A percentile compares a stretch with the other conserved stretches of the same genome.
Conservation (phyloP, 2,888 invertebrate genomes). For the Gasteruption jaculator region DNA sequence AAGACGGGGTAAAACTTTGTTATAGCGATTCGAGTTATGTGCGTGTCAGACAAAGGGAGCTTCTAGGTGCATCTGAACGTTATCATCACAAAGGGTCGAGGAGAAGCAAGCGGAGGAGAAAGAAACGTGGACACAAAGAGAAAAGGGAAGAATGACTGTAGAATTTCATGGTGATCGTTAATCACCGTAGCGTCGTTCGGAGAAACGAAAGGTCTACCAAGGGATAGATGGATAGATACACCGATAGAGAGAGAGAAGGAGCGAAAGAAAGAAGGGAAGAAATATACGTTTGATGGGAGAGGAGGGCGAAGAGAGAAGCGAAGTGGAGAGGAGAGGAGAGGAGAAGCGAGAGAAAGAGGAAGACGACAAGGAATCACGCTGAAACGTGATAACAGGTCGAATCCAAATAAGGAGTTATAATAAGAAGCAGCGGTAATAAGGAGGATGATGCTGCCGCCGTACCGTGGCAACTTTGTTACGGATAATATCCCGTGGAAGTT, state of each 20-base stretch:
- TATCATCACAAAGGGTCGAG: too few species aligned
- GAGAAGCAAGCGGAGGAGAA: too few species aligned
- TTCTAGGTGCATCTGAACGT: too few species aligned
- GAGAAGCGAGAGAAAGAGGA: background rate
- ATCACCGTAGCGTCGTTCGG: too few species aligned
- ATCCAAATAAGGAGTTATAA: conserved; percentile 51
- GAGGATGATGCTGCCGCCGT: conserved; percentile 2
- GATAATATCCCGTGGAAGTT: background rate
- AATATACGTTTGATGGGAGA: too few species aligned
- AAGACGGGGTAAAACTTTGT: too few species aligned
- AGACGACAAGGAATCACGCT: conserved; percentile 31
- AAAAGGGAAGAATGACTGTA: too few species aligned
- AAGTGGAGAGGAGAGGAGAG: background rate
- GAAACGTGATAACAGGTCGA: conserved; percentile 51
- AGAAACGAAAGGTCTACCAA: too few species aligned
- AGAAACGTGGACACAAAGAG: too few species aligned
- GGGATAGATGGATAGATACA: background rate
- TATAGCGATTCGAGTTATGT: too few species aligned
- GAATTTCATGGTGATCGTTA: too few species aligned
- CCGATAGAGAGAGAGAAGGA: background rate
- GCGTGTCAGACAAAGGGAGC: too few species aligned
- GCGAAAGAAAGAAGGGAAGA: background rate
- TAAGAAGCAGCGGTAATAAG: conserved; percentile 2
- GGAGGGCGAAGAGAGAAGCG: background rate
- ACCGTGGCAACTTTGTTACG: conserved; percentile 6